Percentiles rank a stretch among this genome's conserved stretches.
These are phyloP conservation scores for Lypha dubia DNA, from an alignment of 2,888 invertebrate genomes.

Conservation along the genomic window DNA sequence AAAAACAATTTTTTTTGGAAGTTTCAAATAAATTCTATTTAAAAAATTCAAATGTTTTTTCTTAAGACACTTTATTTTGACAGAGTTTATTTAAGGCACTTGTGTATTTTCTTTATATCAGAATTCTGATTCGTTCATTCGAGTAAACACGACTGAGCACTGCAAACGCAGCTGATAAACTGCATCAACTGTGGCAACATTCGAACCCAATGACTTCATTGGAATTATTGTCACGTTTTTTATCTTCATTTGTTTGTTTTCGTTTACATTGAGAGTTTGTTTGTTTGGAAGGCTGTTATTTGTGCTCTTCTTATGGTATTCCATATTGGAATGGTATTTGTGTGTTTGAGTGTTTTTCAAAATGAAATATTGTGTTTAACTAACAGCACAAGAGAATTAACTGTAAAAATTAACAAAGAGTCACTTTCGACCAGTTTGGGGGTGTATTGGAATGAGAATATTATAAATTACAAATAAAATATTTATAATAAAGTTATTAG, in stretches of 20 bases:
- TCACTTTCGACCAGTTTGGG: slow-evolving; percentile 55
- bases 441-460: not conserved
- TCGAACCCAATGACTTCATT: slow-evolving; percentile 70
- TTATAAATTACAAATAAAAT: not conserved
- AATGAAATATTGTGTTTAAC: not conserved
- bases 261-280: slow-evolving; percentile 30
- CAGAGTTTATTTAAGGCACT: slow-evolving; percentile 53
- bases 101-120: slow-evolving; percentile 23
- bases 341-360: slow-evolving; percentile 12
- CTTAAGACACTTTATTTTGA: slow-evolving; percentile 35
- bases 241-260: slow-evolving; percentile 42
- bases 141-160: slow-evolving; percentile 75
- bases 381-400: slow-evolving; percentile 45
- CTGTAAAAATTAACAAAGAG: not conserved
- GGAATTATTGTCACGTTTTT: slow-evolving; percentile 65
- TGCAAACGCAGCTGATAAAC: slow-evolving; percentile 71
- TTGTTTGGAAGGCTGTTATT: slow-evolving; percentile 35
- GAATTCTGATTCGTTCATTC: slow-evolving; percentile 29
- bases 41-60: not conserved
- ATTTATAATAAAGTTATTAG: not conserved
- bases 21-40: slow-evolving; percentile 6
- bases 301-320: slow-evolving; percentile 23
- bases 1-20: not conserved
- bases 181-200: slow-evolving; percentile 71
- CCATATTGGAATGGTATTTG: slow-evolving; percentile 37